Evolutionary conservation across 1,140 invertebrate species (phyloP), one percentile per base, ranked within the genome.

Genomic region (Coptotermes formosanus): DNA sequence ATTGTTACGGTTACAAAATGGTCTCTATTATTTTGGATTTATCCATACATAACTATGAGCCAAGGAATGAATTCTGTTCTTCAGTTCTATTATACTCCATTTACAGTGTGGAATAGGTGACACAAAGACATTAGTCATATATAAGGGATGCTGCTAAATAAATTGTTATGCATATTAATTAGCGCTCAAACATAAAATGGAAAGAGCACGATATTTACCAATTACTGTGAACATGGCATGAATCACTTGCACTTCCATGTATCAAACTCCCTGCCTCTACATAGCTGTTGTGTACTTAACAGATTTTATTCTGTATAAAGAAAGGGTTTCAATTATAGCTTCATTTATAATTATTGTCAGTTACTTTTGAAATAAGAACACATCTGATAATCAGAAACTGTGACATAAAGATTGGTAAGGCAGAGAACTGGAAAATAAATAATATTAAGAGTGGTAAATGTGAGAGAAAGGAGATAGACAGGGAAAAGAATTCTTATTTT

Each of bases 261-360:
- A 84, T 25, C 83, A 82, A 43, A 82, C 55, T 83, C 84, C 82
- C 55, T 82, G 81, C 86, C 86, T 88, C 85, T 88, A 88, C 83
- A 88, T 88, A 88, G 85, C 82, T 88, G 87, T 88, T 88, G 59
- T 83, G 82, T 83, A 87, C 84, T 88, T 87, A 55, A 86, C 64
- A 87, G 86, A 88, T 88, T 88, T 88, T 88, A 88, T 88, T 88
- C 87, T 88, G 82, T 87, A 87, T 86, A 30, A 86, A 82, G 45
- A 86, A 85, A 75, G 25, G n/a, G 2, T 44, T 44, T 83, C 30
- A 84, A 84, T 45, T 84, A 84, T 32, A 84, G 30, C 11, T 84
- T 75, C 14, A 23, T 75, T 84, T 84, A 16, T 19, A 55, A 59
- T 55, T 84, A 84, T 84, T 84, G 30, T 52, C 30, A 48, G 48